A percentile compares a stretch with the other conserved stretches of the same genome.
These are phyloP conservation scores for Monomorium pharaonis DNA, from an alignment of 1,140 invertebrate species.

Conservation along the genomic window DNA sequence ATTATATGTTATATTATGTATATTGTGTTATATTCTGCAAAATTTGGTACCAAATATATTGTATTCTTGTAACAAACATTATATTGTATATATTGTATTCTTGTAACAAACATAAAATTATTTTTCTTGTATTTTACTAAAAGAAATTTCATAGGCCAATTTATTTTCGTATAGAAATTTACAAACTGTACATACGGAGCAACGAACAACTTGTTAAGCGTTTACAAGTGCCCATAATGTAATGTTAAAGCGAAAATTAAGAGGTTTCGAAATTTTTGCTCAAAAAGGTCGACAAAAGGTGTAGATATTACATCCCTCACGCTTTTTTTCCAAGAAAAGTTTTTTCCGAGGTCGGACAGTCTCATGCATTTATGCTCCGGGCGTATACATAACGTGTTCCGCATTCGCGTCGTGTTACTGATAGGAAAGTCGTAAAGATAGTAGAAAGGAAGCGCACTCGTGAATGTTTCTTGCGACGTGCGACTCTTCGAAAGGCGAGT, in stretches of 20 bases:
- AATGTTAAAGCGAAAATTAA: not conserved
- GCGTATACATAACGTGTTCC: constrained; percentile 57
- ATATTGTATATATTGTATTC: not conserved
- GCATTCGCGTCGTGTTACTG: constrained; percentile 62
- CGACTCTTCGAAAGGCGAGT: constrained; percentile 27
- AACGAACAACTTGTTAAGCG: not conserved
- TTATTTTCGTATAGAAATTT: not conserved
- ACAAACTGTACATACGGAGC: too few species aligned
- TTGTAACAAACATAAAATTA: not conserved
- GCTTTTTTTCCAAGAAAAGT: not conserved
- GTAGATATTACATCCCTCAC: not conserved
- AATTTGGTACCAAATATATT: too few species aligned
- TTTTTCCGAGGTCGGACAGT: constrained; percentile 3
- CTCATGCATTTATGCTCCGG: constrained; percentile 48
- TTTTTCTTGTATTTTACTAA: not conserved
- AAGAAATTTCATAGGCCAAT: not conserved
- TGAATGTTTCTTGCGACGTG: constrained; percentile 41
- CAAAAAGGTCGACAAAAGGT: not conserved
- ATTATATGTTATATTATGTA: too few species aligned
- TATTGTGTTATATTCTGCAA: too few species aligned
- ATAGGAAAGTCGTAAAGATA: constrained; percentile 76
- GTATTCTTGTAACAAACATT: too few species aligned
- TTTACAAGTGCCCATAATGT: not conserved
- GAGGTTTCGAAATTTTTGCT: not conserved
- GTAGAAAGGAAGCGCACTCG: constrained; percentile 6